Conservation (phyloP, 2,113 vertebrate species). For the Camelus dromedarius region DNA sequence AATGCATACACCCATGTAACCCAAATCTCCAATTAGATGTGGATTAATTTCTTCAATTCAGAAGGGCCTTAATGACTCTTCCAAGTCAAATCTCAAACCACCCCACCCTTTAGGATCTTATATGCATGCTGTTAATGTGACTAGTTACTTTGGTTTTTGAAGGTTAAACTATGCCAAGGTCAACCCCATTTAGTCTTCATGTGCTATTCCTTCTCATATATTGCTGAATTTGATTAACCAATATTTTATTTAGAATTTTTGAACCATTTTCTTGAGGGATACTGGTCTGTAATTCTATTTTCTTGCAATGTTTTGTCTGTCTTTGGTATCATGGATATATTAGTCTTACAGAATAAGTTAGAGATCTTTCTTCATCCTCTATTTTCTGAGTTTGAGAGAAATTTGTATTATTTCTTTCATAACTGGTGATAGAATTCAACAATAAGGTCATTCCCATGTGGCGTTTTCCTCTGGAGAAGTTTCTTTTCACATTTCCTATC, state of each 20-base stretch:
- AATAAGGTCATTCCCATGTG: background rate
- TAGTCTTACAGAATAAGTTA: background rate
- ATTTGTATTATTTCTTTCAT: background rate
- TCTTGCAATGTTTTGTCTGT: background rate
- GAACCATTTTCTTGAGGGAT: background rate
- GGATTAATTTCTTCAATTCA: background rate
- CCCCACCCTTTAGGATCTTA: background rate
- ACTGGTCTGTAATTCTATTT: background rate
- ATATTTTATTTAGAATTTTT: background rate
- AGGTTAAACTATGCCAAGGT: background rate
- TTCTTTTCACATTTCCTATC: background rate
- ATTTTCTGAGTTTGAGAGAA: background rate
- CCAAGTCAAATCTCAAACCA: background rate
- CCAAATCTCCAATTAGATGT: fast-evolving
- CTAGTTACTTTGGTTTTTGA: background rate
- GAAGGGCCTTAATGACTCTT: background rate
- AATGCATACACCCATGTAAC: background rate
- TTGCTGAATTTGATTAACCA: background rate
- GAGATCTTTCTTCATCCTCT: background rate
- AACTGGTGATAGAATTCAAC: background rate
- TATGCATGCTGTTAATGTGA: background rate
- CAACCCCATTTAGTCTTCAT: background rate
- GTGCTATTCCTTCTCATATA: background rate
- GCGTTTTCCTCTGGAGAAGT: background rate
- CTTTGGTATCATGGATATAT: background rate